Base-by-base conservation (phyloP, 2,888 invertebrate genomes). In the Caenorhabditis panamensis region DNA sequence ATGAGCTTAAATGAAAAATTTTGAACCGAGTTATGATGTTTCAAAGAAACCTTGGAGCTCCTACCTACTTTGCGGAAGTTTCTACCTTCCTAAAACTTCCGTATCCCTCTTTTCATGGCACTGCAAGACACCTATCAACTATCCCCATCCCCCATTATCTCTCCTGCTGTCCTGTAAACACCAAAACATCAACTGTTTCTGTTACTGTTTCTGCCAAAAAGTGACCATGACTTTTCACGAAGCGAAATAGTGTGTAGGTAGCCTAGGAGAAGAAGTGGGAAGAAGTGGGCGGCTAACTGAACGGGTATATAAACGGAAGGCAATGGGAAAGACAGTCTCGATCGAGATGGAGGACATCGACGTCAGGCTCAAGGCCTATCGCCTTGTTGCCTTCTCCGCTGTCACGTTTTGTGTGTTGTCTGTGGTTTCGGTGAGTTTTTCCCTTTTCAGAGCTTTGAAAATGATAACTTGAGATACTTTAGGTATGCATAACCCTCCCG, bases 401-500 rank as follows among this genome's bases (percentile, higher is more conserved):
- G 77, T 82, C 59, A 58, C 77, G 4, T 78, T 82, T 31, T 77
- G 77, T 49, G 68, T 76, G 11, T 56, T 73, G 31, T 76, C 81
- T 22, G 81, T 81, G 22, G 56, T 81, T 36, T 81, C 81, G 63
- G 81, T 80, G n/a, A 71, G 20, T 62, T 59, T 41, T n/a, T n/a
- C 54, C 20, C 37, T 44, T 11, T 53, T 62, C 6, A 18, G 22
- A 6, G 20, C 37, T 62, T 22, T n/a, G 22, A 51, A 26, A 13
- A 28, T 24, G 9, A 36, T 9, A 31, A 31, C 31, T 31, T 9
- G 9, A 31, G 3, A 26, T 56, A 13, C 20, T 77, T 22, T 28
- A 77, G 77, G 73, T 82, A 69, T 82, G 82, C 69, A 72, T 82
- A 37, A 78, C 78, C 54, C 53, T 82, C n/a, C 82, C 82, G 53